Percentiles rank a stretch among this genome's conserved stretches.
phyloP scores from a whole-genome alignment of 2,888 invertebrate species.

The Iphiclides podalirius region DNA sequence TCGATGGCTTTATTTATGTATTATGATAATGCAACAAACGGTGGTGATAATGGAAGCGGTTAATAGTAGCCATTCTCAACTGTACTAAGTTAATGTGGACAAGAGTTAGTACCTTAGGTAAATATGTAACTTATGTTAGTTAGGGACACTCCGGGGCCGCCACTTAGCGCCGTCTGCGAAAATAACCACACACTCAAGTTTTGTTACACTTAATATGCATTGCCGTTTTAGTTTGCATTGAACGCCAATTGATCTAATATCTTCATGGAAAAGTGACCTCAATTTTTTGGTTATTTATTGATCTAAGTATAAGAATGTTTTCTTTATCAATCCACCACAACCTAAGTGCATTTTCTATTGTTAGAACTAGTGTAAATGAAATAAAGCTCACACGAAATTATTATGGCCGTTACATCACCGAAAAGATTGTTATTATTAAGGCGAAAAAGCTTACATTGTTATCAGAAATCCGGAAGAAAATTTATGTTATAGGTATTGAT shows the following conservation, averaged over 20 bases:
- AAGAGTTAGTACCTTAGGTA: slow-evolving; percentile 72
- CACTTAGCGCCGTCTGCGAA: slow-evolving; percentile 76
- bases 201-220: slow-evolving; percentile 1
- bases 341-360: slow-evolving; percentile 5
- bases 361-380: slow-evolving; percentile 1
- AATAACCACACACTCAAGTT: slow-evolving; percentile 64
- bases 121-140: slow-evolving; percentile 65
- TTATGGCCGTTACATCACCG: slow-evolving; percentile 79
- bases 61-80: slow-evolving; percentile 31
- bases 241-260: neutral
- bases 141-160: slow-evolving; percentile 52
- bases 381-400: slow-evolving; percentile 36
- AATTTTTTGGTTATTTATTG: neutral
- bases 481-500: too few relatives aligned
- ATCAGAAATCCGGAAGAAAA: too few relatives aligned
- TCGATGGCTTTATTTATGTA: too few relatives aligned
- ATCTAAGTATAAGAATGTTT: neutral
- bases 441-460: slow-evolving; percentile 40
- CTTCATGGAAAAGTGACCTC: neutral
- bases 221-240: neutral
- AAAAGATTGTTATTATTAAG: slow-evolving; percentile 47
- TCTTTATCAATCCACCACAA: slow-evolving; percentile 9
- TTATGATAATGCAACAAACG: slow-evolving; percentile 7
- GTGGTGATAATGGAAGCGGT: slow-evolving; percentile 19
- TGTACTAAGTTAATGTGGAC: slow-evolving; percentile 73